phyloP scores from a whole-genome alignment of 2,113 vertebrate species.

The Arizona elegans region DNA sequence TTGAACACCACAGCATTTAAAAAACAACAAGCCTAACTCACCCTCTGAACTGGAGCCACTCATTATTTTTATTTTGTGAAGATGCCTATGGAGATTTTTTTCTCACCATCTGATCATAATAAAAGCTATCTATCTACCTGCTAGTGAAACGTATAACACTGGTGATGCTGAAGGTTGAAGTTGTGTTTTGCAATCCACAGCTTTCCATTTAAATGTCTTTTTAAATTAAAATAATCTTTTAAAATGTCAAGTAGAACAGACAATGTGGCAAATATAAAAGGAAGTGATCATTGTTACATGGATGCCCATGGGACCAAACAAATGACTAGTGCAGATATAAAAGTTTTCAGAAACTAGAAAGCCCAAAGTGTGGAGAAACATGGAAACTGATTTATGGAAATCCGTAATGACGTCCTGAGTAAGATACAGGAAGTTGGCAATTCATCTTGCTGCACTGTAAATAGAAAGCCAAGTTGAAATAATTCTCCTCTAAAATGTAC shows the following conservation, averaged over 20 bases:
- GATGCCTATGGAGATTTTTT: neutral
- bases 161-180: neutral
- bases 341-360: neutral
- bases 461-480: neutral
- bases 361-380: neutral
- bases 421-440: constrained; percentile 1
- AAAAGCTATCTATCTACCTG: neutral
- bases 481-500: constrained; percentile 2
- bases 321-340: neutral
- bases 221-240: neutral
- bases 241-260: neutral
- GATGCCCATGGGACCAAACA: neutral
- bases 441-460: constrained; percentile 19
- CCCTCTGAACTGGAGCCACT: neutral
- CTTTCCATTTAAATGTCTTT: neutral
- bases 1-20: neutral
- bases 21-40: neutral
- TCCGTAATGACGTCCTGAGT: neutral
- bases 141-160: neutral
- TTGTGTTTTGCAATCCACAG: neutral
- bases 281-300: neutral
- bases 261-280: neutral
- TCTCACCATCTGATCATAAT: neutral
- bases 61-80: neutral
- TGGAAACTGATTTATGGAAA: constrained; percentile 3